Evolutionary conservation across 2,888 invertebrate species (phyloP).

Genomic region (Luperina testacea): DNA sequence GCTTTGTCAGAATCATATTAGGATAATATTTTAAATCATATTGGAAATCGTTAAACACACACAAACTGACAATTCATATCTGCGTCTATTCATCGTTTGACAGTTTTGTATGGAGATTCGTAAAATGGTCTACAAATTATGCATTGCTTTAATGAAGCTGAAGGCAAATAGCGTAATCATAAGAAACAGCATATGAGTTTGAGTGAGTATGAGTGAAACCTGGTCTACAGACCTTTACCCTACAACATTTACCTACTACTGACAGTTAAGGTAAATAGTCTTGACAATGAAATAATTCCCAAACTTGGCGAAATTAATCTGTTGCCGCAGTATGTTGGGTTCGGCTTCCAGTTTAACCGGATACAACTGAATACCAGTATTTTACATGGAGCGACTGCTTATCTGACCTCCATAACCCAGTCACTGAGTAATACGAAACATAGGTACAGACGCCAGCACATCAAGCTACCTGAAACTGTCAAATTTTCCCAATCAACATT

Average conservation of each 20-base stretch:
- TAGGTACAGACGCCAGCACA: too few relatives aligned
- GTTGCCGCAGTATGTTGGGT: not conserved
- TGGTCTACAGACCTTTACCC: not conserved
- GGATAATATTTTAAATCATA: not conserved
- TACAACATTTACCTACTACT: not conserved
- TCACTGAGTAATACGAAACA: not conserved
- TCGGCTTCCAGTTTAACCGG: too few relatives aligned
- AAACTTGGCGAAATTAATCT: not conserved
- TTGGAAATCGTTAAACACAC: not conserved
- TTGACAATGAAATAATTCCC: not conserved
- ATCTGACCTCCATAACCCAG: not conserved
- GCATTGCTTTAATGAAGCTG: not conserved
- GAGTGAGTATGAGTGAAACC: not conserved
- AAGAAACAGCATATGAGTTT: not conserved
- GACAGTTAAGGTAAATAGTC: not conserved
- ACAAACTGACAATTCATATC: not conserved
- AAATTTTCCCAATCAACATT: too few relatives aligned
- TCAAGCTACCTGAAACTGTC: too few relatives aligned
- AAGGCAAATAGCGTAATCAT: not conserved
- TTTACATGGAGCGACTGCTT: not conserved
- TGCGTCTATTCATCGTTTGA: not conserved
- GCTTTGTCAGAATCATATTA: not conserved
- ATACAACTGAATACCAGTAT: too few relatives aligned
- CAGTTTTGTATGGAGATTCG: not conserved
- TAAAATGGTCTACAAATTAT: not conserved